Conservation (phyloP, 2,113 vertebrate species). For the Chaenogobius annularis region DNA sequence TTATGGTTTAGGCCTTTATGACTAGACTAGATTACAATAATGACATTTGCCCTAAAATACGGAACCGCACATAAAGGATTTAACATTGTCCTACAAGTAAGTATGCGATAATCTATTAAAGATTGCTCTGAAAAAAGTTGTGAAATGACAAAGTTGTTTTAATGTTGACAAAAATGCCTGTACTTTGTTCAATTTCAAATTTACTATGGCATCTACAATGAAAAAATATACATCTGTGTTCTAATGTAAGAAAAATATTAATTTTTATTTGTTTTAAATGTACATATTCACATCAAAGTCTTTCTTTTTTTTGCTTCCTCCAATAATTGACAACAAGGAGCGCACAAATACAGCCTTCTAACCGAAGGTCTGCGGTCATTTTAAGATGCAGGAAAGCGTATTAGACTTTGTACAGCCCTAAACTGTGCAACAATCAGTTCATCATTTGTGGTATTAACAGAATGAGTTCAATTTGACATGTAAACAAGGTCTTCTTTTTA, state of each 20-base stretch:
- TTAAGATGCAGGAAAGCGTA: background rate
- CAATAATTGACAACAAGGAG: background rate
- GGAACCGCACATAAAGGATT: background rate
- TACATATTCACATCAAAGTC: conserved; percentile 57
- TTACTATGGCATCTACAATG: conserved; percentile 11
- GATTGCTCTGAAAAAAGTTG: background rate
- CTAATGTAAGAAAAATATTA: conserved; percentile 54
- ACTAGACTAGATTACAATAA: background rate
- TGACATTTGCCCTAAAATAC: background rate
- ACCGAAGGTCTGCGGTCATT: background rate
- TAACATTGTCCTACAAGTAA: background rate
- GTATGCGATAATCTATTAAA: background rate
- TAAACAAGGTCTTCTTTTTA: background rate
- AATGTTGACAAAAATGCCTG: background rate
- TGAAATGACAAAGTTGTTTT: background rate
- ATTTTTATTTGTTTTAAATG: conserved; percentile 34
- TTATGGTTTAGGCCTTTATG: background rate
- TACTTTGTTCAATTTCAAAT: background rate
- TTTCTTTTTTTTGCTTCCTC: conserved; percentile 14
- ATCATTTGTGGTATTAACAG: background rate
- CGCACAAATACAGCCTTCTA: background rate
- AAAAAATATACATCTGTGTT: conserved; percentile 59
- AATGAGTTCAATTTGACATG: background rate
- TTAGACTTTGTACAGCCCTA: background rate
- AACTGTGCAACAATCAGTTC: background rate